Evolutionary conservation across 2,797 vertebrate genomes (phyloP), one percentile per base, ranked within the genome.

Genomic region (Eulemur rubriventer): DNA sequence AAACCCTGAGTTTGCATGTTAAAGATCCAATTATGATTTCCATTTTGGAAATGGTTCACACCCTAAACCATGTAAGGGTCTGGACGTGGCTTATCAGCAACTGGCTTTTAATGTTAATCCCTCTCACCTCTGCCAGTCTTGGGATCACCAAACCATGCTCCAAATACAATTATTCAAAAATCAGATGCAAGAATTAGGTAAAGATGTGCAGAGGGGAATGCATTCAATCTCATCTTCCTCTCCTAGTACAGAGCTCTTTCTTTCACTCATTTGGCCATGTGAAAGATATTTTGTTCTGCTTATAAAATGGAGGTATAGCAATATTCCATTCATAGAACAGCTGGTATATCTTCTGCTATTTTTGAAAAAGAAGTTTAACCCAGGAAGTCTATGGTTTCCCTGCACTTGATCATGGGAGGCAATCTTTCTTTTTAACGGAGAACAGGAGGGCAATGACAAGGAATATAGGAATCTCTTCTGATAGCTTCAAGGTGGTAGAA

Each of bases 81-180:
- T 41, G 94, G 69, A 35, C 17, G 14, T 14, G 61, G 73, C 18
- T 61, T 86, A n/a, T 48, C 33, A n/a, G n/a, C 48, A 83, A 91
- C 43, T 26, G 38, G 38, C 10, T n/a, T 46, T 69, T 67, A 43
- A 43, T 46, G 75, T 26, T 18, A 70, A 41, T 33, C 33, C 3
- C n/a, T 88, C 35, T 57, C 35, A 57, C 46, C 28, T 78, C 52
- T 93, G 82, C 79, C 50, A 7, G 1, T 81, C 72, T 81, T 35
- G 16, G 12, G n/a, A 41, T 41, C 79, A 85, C 17, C 46, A 72
- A 85, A 65, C 35, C 69, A 30, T 89, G 79, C n/a, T 35, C 41
- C 38, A 81, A 82, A 76, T 16, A 82, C 61, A 87, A n/a, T 50
- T 22, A 96, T 38, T 46, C 83, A 85, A 79, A 94, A 78, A 69